Conservation (phyloP, 2,113 vertebrate species). For the Sceloporus tristichus region DNA sequence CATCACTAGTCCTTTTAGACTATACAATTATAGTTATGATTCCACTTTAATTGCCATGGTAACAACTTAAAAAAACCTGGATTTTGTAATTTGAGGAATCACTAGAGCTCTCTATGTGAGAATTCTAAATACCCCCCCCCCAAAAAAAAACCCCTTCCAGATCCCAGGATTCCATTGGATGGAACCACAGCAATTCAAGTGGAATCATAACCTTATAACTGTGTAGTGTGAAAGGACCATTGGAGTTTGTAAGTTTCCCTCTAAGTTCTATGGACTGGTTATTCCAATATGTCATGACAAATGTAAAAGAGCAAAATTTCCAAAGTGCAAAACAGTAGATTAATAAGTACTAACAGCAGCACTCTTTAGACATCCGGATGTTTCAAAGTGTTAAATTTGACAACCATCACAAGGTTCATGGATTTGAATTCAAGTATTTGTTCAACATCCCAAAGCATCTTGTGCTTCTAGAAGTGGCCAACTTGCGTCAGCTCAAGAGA, state of each 20-base stretch:
- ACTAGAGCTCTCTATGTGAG: no score
- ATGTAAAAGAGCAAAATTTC: not conserved
- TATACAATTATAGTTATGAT: no score
- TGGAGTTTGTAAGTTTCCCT: not conserved
- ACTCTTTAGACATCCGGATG: not conserved
- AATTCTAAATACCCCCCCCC: no score
- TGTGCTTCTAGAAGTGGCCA: slow-evolving; percentile 14
- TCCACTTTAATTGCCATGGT: no score
- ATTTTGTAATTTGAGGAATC: no score
- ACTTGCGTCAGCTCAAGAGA: not conserved
- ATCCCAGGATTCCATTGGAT: no score
- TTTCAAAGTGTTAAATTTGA: not conserved
- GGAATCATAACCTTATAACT: no score
- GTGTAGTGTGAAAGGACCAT: no score
- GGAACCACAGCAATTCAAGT: no score
- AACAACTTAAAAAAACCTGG: no score
- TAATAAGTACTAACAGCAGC: not conserved
- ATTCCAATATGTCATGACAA: not conserved
- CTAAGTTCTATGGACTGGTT: slow-evolving; percentile 13
- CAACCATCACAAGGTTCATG: not conserved
- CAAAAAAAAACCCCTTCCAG: no score
- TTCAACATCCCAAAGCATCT: slow-evolving; percentile 21
- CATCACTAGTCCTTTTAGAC: no score
- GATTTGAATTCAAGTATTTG: slow-evolving; percentile 20
- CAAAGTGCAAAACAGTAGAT: not conserved